Percentiles rank a stretch among this genome's conserved stretches.
phyloP scores from a whole-genome alignment of 2,797 vertebrate species.

The Scyliorhinus canicula region DNA sequence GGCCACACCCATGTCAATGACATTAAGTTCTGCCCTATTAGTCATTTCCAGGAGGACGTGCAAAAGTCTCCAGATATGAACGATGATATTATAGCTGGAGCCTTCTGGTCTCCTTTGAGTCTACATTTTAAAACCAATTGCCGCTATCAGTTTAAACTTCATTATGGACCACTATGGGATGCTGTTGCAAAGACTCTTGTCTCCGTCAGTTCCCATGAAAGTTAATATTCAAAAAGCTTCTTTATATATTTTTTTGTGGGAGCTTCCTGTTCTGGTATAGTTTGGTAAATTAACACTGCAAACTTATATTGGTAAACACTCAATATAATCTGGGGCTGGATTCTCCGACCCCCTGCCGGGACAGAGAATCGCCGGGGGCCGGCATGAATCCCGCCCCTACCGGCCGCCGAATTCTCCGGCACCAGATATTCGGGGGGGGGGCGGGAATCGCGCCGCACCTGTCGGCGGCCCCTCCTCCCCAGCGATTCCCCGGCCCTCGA shows the following conservation, averaged over 20 bases:
- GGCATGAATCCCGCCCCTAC: too few relatives aligned
- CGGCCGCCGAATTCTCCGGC: too few relatives aligned
- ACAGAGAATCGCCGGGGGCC: too few relatives aligned
- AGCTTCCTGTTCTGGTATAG: background rate
- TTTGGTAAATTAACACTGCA: too few relatives aligned
- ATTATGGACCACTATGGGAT: background rate
- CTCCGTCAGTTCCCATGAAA: conserved; percentile 1
- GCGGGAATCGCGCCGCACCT: too few relatives aligned
- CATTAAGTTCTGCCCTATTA: background rate
- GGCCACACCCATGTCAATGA: background rate
- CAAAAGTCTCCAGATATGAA: background rate
- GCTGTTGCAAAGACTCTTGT: background rate
- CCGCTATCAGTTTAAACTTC: background rate
- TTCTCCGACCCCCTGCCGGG: too few relatives aligned
- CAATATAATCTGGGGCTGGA: background rate
- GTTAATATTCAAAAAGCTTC: background rate
- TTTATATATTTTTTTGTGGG: background rate
- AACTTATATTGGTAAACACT: too few relatives aligned
- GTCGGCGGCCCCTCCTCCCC: too few relatives aligned
- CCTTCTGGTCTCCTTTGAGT: background rate
- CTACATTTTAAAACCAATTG: background rate
- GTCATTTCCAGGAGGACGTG: background rate
- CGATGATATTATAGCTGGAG: background rate
- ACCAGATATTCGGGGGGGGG: too few relatives aligned
- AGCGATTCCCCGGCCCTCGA: too few relatives aligned